Percentiles rank a stretch among this genome's conserved stretches.
phyloP scores from a whole-genome alignment of 2,888 invertebrate genomes.

The Nineta flava region DNA sequence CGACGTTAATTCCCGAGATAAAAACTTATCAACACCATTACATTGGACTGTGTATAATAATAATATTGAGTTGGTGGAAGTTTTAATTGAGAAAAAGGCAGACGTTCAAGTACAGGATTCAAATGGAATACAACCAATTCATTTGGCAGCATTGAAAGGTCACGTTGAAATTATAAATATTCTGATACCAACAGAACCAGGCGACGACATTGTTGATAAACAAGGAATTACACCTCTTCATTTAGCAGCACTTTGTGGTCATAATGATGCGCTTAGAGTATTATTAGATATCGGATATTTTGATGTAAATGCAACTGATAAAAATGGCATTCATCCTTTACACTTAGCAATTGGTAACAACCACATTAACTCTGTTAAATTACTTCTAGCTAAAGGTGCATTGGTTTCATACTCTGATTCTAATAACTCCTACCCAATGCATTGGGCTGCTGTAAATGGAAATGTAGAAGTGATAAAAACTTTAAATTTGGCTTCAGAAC shows the following conservation, averaged over 20 bases:
- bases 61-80: background rate
- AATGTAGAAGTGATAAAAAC: background rate
- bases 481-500: background rate
- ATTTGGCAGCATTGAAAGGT: background rate
- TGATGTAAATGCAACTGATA: background rate
- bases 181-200: background rate
- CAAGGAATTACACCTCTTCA: background rate
- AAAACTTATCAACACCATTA: background rate
- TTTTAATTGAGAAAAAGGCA: background rate
- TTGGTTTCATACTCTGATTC: background rate
- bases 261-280: background rate
- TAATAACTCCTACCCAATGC: background rate
- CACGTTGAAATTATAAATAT: background rate
- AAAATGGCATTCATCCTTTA: background rate
- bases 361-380: background rate
- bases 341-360: background rate
- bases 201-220: background rate
- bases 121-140: background rate
- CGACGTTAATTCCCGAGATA: background rate
- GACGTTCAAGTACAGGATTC: background rate
- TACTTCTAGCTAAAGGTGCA: background rate
- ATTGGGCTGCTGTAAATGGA: background rate
- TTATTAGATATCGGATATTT: background rate
- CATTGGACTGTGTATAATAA: background rate
- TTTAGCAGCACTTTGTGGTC: background rate